Percentiles rank a stretch among this genome's conserved stretches.
These are phyloP conservation scores for Stramonita haemastoma DNA, from an alignment of 2,888 invertebrate genomes.

Conservation along the genomic window DNA sequence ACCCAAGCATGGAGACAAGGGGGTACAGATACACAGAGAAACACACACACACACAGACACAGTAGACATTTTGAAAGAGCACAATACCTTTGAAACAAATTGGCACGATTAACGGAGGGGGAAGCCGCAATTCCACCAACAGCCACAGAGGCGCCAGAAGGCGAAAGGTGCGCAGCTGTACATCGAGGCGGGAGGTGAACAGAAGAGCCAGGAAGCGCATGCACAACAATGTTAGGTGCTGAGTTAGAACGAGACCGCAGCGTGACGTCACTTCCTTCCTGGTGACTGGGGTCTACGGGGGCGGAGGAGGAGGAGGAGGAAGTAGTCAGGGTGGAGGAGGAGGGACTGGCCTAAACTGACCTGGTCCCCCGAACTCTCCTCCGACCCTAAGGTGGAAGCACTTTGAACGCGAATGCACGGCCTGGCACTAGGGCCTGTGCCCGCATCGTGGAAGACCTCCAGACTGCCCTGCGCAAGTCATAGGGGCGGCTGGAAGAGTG, in stretches of 20 bases:
- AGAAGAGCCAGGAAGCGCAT: slow-evolving; percentile 32
- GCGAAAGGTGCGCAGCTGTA: slow-evolving; percentile 23
- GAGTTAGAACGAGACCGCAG: slow-evolving; percentile 35
- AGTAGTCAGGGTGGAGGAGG: slow-evolving; percentile 18
- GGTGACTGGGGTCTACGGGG: neutral
- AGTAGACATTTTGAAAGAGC: neutral
- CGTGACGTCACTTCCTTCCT: neutral
- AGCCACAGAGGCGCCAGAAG: slow-evolving; percentile 34
- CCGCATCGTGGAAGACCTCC: neutral
- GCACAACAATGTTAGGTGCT: slow-evolving; percentile 33
- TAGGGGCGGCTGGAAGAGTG: neutral
- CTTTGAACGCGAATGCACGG: slow-evolving; percentile 34
- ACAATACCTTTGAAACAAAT: slow-evolving; percentile 39
- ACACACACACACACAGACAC: neutral
- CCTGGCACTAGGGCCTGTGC: neutral
- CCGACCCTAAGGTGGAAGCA: slow-evolving; percentile 35
- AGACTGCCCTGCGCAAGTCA: neutral
- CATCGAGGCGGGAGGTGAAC: slow-evolving; percentile 10
- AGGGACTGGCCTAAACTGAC: neutral
- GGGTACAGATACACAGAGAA: neutral
- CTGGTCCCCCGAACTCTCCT: neutral
- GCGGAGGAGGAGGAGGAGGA: neutral
- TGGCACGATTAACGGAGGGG: slow-evolving; percentile 22
- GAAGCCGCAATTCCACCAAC: slow-evolving; percentile 27
- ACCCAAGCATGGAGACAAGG: neutral